Percentiles rank a stretch among this genome's conserved stretches.
Evolutionary conservation across 1,140 invertebrate genomes (phyloP).

Genomic region (Batillaria attramentaria): DNA sequence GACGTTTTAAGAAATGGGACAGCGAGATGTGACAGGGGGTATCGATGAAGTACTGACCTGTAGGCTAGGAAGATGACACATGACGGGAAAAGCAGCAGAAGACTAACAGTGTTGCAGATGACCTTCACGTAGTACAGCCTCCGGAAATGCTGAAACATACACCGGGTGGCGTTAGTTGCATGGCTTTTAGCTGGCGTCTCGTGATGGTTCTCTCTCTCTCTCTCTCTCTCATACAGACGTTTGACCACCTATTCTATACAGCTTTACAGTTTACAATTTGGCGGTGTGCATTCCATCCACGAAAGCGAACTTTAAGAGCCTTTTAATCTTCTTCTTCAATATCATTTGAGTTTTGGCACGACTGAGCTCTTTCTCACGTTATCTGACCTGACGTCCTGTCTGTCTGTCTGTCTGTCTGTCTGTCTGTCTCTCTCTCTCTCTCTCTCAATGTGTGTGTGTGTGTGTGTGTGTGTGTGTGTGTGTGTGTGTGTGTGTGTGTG

Average conservation of each 20-base stretch:
- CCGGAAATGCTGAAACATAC: constrained; percentile 24
- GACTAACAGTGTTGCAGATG: constrained; percentile 33
- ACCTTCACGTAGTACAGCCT: constrained; percentile 34
- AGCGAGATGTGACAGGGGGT: neutral
- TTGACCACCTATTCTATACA: too few relatives aligned
- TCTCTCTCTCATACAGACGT: too few relatives aligned
- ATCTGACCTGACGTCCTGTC: too few relatives aligned
- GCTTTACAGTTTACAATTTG: too few relatives aligned
- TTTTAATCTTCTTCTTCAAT: too few relatives aligned
- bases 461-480: constrained; percentile 1
- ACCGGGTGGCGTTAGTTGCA: neutral
- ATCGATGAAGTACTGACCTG: constrained; percentile 20
- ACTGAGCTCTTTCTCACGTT: too few relatives aligned
- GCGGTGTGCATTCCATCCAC: too few relatives aligned
- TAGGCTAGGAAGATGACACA: constrained; percentile 37
- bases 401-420: neutral
- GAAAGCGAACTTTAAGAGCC: too few relatives aligned
- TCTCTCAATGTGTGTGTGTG: neutral
- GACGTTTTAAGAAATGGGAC: neutral
- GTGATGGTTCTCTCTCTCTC: neutral
- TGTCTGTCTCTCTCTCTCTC: constrained; percentile 6
- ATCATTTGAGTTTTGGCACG: too few relatives aligned
- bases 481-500: neutral
- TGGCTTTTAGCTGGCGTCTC: neutral
- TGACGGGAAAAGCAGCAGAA: constrained; percentile 36